phyloP scores from a whole-genome alignment of 2,888 invertebrate species.

The Drosophila nr. fundita region DNA sequence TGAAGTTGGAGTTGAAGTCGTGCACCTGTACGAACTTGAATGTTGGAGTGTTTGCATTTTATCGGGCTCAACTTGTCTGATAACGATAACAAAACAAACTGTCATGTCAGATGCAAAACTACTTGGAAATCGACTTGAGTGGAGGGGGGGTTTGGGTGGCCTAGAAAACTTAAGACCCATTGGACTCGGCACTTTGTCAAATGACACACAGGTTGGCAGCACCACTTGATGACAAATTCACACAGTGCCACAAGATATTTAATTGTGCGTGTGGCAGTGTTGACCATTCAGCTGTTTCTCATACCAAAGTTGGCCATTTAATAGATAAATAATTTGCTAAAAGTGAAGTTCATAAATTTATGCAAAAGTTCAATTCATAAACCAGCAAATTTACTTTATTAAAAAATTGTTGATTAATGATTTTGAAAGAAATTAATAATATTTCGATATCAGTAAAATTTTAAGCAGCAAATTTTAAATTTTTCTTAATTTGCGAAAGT shows the following conservation, averaged over 20 bases:
- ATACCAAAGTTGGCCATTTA: background rate
- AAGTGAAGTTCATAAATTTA: background rate
- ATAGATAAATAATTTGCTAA: too few relatives aligned
- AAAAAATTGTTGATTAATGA: background rate
- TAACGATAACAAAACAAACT: conserved; percentile 56
- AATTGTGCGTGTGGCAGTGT: conserved; percentile 31
- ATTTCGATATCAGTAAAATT: background rate
- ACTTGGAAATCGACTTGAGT: conserved; percentile 15
- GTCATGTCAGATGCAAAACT: conserved; percentile 38
- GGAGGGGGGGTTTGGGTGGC: background rate
- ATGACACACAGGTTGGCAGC: conserved; percentile 36
- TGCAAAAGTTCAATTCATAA: background rate
- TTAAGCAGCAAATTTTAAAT: background rate
- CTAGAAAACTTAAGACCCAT: conserved; percentile 16
- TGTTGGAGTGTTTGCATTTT: conserved; percentile 34
- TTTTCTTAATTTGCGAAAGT: background rate
- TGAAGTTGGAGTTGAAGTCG: background rate
- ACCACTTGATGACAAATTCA: conserved; percentile 49
- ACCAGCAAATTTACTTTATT: background rate
- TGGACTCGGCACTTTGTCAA: conserved; percentile 39
- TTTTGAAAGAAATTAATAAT: background rate
- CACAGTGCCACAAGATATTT: conserved; percentile 30
- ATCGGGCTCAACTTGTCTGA: conserved; percentile 47
- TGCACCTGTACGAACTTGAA: conserved; percentile 31
- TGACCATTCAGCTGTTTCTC: background rate